phyloP scores from a whole-genome alignment of 30 jellyfish, hydroid and myxozoan species.

The Chrysaora quinquecirrha region DNA sequence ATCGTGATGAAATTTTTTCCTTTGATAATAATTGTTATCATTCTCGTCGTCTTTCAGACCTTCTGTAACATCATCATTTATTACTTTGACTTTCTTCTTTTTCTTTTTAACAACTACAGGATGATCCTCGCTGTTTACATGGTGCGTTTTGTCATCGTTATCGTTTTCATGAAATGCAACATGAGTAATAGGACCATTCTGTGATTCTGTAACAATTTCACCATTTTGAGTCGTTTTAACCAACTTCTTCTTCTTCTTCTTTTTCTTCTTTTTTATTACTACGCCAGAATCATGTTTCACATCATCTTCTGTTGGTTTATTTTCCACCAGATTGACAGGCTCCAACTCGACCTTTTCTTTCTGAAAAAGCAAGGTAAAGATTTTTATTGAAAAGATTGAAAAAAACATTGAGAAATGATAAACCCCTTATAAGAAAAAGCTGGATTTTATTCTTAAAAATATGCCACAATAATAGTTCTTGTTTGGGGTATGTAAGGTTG shows the following conservation, averaged over 20 bases:
- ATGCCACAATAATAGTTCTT: too few relatives aligned
- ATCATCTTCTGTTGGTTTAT: conserved; percentile 15
- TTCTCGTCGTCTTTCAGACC: background rate
- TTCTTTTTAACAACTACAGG: conserved; percentile 31
- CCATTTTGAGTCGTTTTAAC: conserved; percentile 7
- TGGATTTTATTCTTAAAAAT: too few relatives aligned
- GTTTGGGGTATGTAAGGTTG: too few relatives aligned
- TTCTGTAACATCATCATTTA: conserved; percentile 5
- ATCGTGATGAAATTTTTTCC: background rate
- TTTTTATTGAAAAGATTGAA: too few relatives aligned
- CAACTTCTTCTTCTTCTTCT: conserved; percentile 35
- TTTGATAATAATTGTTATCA: background rate
- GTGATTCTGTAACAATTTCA: conserved; percentile 4
- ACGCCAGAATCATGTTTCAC: conserved; percentile 3
- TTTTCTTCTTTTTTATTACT: conserved; percentile 55
- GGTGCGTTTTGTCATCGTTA: background rate
- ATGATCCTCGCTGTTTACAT: too few relatives aligned
- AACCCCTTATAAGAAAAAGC: too few relatives aligned
- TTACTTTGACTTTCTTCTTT: conserved; percentile 14
- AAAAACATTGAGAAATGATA: too few relatives aligned
- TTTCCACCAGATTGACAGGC: too few relatives aligned
- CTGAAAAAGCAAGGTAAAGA: too few relatives aligned
- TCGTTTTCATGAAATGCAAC: background rate
- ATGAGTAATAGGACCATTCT: background rate
- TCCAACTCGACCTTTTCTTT: too few relatives aligned